phyloP scores from a whole-genome alignment of 2,888 invertebrate species.

The Conchocele bisecta region DNA sequence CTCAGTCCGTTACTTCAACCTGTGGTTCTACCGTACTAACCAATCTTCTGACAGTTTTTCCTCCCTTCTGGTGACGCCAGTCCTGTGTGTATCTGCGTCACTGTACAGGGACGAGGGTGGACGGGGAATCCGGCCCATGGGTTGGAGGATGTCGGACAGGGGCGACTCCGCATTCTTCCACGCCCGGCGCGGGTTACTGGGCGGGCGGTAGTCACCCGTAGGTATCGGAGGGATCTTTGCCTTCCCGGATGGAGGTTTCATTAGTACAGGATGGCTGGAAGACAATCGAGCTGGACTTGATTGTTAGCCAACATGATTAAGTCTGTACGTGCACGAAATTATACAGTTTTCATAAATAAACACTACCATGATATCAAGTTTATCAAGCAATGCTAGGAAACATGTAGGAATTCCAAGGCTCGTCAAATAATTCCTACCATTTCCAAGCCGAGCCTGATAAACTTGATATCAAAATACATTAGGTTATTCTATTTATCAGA shows the following conservation, averaged over 20 bases:
- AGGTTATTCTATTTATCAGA: too few species aligned
- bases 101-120: constrained; percentile 74
- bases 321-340: too few species aligned
- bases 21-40: too few species aligned
- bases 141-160: constrained; percentile 53
- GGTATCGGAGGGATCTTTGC: constrained; percentile 49
- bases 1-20: too few species aligned
- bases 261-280: constrained; percentile 71
- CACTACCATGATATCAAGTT: too few species aligned
- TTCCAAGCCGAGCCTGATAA: too few species aligned
- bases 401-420: too few species aligned
- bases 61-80: constrained; percentile 69
- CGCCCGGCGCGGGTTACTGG: constrained; percentile 68
- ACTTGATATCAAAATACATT: too few species aligned
- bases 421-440: too few species aligned
- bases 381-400: too few species aligned
- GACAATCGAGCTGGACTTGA: background rate
- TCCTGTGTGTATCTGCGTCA: constrained; percentile 64
- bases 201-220: constrained; percentile 54
- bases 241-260: constrained; percentile 65
- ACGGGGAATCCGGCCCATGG: constrained; percentile 60
- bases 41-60: constrained; percentile 77
- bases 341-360: too few species aligned
- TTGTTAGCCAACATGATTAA: too few species aligned
- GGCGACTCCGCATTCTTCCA: constrained; percentile 72